Conservation (phyloP, 2,797 vertebrate species). For the Fringilla coelebs region DNA sequence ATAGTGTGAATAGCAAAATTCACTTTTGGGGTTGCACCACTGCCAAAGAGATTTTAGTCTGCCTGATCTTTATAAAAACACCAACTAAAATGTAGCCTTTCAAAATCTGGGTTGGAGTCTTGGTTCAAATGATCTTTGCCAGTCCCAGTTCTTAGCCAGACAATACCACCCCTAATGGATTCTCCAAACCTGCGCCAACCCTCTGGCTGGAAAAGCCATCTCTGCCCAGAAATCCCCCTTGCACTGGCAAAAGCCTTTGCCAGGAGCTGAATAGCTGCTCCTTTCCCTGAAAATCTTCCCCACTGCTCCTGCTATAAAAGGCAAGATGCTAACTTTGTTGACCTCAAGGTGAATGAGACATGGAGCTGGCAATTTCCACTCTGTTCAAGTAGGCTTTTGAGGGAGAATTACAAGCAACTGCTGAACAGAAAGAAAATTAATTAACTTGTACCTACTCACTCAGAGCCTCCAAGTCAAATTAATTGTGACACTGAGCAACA, state of each 20-base stretch:
- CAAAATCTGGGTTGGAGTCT: background rate
- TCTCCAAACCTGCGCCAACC: background rate
- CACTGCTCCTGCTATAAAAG: background rate
- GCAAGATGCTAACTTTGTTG: constrained; percentile 20
- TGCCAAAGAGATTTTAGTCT: background rate
- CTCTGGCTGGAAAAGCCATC: background rate
- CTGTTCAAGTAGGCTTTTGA: background rate
- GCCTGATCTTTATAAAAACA: background rate
- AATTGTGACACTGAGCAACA: constrained; percentile 19
- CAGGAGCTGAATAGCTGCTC: background rate
- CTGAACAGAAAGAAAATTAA: constrained; percentile 44
- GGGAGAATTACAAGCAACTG: constrained; percentile 2
- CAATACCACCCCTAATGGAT: background rate
- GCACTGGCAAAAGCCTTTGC: background rate
- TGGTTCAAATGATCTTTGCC: background rate
- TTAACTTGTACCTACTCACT: constrained; percentile 41
- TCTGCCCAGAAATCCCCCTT: background rate
- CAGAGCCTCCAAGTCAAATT: constrained; percentile 43
- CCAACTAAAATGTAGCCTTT: background rate
- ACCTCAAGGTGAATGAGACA: constrained; percentile 28
- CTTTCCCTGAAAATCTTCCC: background rate
- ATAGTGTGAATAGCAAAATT: background rate
- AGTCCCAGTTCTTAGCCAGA: background rate
- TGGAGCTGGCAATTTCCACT: constrained; percentile 12
- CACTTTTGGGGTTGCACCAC: background rate